These are phyloP conservation scores for Schizopygopsis pylzovi DNA, from an alignment of 2,797 vertebrate species.

Conservation along the genomic window DNA sequence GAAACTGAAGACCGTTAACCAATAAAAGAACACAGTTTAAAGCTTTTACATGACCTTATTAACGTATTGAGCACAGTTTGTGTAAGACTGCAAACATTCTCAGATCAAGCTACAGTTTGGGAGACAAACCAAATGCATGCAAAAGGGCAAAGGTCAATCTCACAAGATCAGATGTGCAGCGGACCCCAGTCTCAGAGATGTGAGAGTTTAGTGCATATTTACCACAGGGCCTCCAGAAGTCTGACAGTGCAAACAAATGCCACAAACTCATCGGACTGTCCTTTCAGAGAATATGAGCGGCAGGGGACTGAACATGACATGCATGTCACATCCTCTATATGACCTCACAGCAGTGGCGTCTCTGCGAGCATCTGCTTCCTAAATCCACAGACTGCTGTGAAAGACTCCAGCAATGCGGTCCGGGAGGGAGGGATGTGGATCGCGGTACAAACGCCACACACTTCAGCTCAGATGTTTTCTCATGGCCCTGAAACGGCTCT, in stretches of 20 bases:
- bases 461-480: constrained; percentile 40
- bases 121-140: background rate
- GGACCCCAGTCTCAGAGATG: constrained; percentile 19
- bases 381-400: constrained; percentile 54
- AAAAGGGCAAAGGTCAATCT: constrained; percentile 9
- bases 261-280: constrained; percentile 18
- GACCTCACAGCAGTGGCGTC: constrained; percentile 43
- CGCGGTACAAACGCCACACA: background rate
- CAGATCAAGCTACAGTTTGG: constrained; percentile 1
- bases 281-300: background rate
- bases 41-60: background rate
- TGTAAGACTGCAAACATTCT: background rate
- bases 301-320: constrained; percentile 39
- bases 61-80: background rate
- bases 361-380: constrained; percentile 28
- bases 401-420: constrained; percentile 43
- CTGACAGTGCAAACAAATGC: constrained; percentile 49
- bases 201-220: constrained; percentile 19
- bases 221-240: constrained; percentile 36
- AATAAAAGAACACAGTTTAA: background rate
- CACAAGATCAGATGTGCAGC: constrained; percentile 2
- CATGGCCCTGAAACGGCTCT: constrained; percentile 46
- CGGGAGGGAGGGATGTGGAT: constrained; percentile 5
- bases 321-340: constrained; percentile 44
- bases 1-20: background rate